phyloP scores from a whole-genome alignment of 2,797 vertebrate species.

The Sebastes cheni region DNA sequence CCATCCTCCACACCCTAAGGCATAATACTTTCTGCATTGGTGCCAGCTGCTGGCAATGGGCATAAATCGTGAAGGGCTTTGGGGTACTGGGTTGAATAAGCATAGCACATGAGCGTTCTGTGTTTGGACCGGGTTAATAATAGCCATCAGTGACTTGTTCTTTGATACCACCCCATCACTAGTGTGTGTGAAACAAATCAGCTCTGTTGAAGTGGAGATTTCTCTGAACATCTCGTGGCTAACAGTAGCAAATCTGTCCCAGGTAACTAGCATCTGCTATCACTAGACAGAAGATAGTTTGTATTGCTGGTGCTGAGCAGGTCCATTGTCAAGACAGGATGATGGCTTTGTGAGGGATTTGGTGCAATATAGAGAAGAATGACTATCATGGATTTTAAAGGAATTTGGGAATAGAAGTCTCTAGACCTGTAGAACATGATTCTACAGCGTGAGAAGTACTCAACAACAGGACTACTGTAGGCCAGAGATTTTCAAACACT shows the following conservation, averaged over 20 bases:
- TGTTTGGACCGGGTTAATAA: neutral
- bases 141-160: neutral
- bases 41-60: neutral
- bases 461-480: neutral
- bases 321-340: neutral
- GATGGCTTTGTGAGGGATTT: neutral
- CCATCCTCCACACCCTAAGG: neutral
- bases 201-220: neutral
- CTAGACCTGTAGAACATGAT: neutral
- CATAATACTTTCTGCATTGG: neutral
- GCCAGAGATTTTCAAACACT: neutral
- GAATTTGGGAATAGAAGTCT: neutral
- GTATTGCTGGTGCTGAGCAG: neutral
- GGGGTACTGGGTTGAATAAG: neutral
- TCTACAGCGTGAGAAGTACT: no score
- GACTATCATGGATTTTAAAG: neutral
- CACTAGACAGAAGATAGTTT: slow-evolving; percentile 4
- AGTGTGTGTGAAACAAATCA: neutral
- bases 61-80: neutral
- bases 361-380: neutral
- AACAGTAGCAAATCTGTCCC: neutral
- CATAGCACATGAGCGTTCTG: neutral
- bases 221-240: neutral
- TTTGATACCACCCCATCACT: neutral
- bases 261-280: neutral